Conservation (phyloP, 2,113 vertebrate genomes). For the Tricholaema leucomelas region DNA sequence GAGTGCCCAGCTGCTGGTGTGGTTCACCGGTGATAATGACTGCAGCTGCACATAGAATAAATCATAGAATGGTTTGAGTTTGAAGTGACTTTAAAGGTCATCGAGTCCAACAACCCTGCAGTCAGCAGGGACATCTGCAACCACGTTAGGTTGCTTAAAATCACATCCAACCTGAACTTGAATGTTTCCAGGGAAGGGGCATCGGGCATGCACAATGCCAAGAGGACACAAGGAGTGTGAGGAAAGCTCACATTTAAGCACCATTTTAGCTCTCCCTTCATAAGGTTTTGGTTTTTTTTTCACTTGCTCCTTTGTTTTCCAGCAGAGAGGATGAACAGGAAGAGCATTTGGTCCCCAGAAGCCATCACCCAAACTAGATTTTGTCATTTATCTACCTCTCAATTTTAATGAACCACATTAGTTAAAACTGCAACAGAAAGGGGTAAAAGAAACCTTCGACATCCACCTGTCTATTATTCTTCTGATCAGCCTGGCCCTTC, state of each 20-base stretch:
- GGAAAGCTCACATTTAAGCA: not conserved
- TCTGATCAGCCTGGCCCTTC: conserved; percentile 25
- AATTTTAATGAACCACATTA: conserved; percentile 36
- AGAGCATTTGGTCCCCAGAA: not conserved
- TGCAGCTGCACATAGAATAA: not conserved
- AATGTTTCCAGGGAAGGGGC: not conserved
- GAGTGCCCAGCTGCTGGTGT: not conserved
- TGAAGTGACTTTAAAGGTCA: not conserved
- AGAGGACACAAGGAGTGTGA: not conserved
- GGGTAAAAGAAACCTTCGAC: not conserved
- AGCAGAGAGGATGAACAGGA: not conserved
- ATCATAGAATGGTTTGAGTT: not conserved
- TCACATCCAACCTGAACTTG: not conserved
- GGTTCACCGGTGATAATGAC: not conserved
- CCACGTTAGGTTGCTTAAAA: not conserved
- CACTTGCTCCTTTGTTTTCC: not conserved
- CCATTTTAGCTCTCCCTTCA: not conserved
- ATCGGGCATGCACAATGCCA: too few relatives aligned
- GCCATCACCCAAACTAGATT: not conserved
- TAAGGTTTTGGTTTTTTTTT: not conserved
- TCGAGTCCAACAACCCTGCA: not conserved
- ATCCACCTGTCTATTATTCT: not conserved
- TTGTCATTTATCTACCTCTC: not conserved
- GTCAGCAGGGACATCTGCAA: not conserved
- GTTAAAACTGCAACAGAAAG: not conserved